These are phyloP conservation scores for Andricus grossulariae DNA, from an alignment of 1,140 invertebrate species.

Conservation along the genomic window DNA sequence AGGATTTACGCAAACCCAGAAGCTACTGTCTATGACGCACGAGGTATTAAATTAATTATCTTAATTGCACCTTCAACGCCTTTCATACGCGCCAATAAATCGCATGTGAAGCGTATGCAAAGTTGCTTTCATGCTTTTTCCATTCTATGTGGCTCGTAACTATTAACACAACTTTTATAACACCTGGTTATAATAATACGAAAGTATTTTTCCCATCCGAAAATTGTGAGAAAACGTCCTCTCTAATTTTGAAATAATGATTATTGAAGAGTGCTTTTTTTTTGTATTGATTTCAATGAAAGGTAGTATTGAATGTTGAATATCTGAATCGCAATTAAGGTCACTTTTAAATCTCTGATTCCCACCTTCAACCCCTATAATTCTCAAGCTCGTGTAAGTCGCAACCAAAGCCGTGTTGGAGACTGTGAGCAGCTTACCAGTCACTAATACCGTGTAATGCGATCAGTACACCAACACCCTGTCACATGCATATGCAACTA, in stretches of 20 bases:
- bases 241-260: neutral
- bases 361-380: constrained; percentile 22
- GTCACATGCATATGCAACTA: constrained; percentile 52
- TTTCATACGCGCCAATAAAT: constrained; percentile 50
- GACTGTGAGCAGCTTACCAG: constrained; percentile 64
- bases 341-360: constrained; percentile 23
- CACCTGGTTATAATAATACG: too few species aligned
- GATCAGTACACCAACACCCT: constrained; percentile 64
- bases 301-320: neutral
- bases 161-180: neutral
- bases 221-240: too few species aligned
- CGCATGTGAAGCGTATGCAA: neutral
- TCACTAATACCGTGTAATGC: constrained; percentile 73
- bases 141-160: neutral
- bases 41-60: constrained; percentile 70
- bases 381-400: constrained; percentile 64
- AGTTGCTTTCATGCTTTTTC: neutral
- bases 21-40: constrained; percentile 49
- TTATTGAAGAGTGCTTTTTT: neutral
- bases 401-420: constrained; percentile 53
- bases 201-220: too few species aligned
- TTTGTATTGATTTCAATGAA: neutral
- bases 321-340: constrained; percentile 7
- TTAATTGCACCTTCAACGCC: constrained; percentile 68
- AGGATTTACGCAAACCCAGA: constrained; percentile 47